phyloP scores from a whole-genome alignment of 2,888 invertebrate species.

The Drosophila mimica region DNA sequence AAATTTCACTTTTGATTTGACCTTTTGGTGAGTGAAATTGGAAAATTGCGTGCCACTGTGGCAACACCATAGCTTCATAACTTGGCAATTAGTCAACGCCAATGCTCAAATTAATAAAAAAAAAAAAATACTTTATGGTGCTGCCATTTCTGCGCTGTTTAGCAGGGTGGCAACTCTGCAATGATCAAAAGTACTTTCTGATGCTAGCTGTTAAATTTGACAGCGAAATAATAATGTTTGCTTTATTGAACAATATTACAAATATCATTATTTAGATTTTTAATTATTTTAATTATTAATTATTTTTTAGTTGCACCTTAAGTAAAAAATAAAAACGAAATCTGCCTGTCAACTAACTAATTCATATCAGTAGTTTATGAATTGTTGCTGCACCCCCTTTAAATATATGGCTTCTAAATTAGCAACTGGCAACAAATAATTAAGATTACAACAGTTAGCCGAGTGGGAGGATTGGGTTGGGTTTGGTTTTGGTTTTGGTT shows the following conservation, averaged over 20 bases:
- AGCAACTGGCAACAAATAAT: constrained; percentile 40
- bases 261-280: too few species aligned
- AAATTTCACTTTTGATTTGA: neutral
- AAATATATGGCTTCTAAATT: constrained; percentile 57
- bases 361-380: constrained; percentile 31
- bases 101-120: neutral
- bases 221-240: too few species aligned
- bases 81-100: neutral
- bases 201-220: neutral
- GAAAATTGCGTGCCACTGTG: neutral
- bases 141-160: neutral
- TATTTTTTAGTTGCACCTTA: too few species aligned
- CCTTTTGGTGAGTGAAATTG: too few species aligned
- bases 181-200: too few species aligned
- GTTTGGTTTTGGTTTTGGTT: neutral
- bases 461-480: neutral
- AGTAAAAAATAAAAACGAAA: constrained; percentile 10
- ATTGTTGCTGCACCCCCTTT: constrained; percentile 47
- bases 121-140: neutral
- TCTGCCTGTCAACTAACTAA: constrained; percentile 1
- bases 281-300: too few species aligned
- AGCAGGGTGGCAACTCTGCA: neutral
- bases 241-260: too few species aligned
- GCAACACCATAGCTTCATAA: neutral
- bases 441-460: constrained; percentile 43